Percentiles rank a stretch among this genome's conserved stretches.
These are phyloP conservation scores for Diploptera punctata DNA, from an alignment of 2,888 invertebrate species.

Conservation along the genomic window DNA sequence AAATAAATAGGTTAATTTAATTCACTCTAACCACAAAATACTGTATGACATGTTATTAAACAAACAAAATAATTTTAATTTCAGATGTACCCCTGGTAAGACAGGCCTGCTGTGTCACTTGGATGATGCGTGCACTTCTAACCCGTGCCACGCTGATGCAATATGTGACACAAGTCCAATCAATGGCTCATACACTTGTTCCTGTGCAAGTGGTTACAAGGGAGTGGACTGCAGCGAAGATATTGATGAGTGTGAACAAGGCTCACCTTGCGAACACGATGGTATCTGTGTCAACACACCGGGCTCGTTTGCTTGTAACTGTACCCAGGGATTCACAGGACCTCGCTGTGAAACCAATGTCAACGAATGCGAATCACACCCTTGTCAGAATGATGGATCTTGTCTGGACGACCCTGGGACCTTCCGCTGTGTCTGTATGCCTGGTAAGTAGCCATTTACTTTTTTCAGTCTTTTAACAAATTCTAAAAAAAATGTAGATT, in stretches of 20 bases:
- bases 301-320: conserved; percentile 95
- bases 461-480: no score
- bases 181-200: conserved; percentile 93
- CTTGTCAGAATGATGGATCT: conserved; percentile 95
- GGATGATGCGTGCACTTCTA: conserved; percentile 94
- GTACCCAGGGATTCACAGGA: conserved; percentile 94
- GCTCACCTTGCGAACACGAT: conserved; percentile 95
- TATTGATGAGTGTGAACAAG: conserved; percentile 94
- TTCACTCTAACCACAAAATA: no score
- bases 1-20: no score
- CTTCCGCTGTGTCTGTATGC: conserved; percentile 96
- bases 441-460: conserved; percentile 72
- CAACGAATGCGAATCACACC: conserved; percentile 96
- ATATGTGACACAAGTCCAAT: conserved; percentile 96
- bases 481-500: no score
- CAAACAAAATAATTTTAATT: no score
- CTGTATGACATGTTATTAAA: no score
- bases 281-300: conserved; percentile 97
- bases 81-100: conserved; percentile 86
- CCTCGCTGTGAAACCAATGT: conserved; percentile 96
- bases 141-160: conserved; percentile 95
- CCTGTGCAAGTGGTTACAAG: conserved; percentile 92
- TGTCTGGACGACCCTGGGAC: conserved; percentile 96
- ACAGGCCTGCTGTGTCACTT: conserved; percentile 95
- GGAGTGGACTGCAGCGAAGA: conserved; percentile 93